phyloP scores from a whole-genome alignment of 2,113 vertebrate genomes.

The Rallus limicola region DNA sequence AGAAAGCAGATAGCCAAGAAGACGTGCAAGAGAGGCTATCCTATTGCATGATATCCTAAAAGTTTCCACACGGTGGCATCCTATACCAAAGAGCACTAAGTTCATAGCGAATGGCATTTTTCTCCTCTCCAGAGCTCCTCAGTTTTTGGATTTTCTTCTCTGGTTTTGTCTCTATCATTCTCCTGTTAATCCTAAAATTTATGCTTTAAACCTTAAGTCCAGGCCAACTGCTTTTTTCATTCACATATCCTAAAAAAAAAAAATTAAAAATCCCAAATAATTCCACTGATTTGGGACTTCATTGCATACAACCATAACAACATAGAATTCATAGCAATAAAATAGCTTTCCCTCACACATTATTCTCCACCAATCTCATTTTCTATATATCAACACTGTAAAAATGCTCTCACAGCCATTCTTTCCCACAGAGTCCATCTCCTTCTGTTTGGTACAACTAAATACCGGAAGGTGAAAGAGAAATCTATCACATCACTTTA shows the following conservation, averaged over 20 bases:
- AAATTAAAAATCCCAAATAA: neutral
- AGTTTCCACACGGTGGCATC: slow-evolving; percentile 60
- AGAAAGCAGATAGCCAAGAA: neutral
- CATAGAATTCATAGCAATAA: neutral
- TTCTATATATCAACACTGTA: neutral
- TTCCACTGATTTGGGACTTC: neutral
- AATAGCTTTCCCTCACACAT: neutral
- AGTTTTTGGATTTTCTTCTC: slow-evolving; percentile 7
- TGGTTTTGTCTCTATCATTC: slow-evolving; percentile 27
- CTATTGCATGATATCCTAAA: neutral
- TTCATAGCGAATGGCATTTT: neutral
- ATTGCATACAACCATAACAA: neutral
- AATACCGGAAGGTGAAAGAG: neutral
- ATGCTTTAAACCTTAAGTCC: neutral
- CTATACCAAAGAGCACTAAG: neutral
- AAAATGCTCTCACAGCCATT: slow-evolving; percentile 7
- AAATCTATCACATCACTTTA: neutral
- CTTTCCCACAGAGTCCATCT: neutral
- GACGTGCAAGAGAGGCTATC: neutral
- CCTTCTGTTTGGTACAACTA: neutral
- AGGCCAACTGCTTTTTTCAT: neutral
- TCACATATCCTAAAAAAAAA: neutral
- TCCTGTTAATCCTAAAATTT: slow-evolving; percentile 2
- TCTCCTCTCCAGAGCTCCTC: neutral
- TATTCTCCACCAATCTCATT: neutral